Evolutionary conservation across 2,888 invertebrate species (phyloP).

Genomic region (Hanleya hanleyi): DNA sequence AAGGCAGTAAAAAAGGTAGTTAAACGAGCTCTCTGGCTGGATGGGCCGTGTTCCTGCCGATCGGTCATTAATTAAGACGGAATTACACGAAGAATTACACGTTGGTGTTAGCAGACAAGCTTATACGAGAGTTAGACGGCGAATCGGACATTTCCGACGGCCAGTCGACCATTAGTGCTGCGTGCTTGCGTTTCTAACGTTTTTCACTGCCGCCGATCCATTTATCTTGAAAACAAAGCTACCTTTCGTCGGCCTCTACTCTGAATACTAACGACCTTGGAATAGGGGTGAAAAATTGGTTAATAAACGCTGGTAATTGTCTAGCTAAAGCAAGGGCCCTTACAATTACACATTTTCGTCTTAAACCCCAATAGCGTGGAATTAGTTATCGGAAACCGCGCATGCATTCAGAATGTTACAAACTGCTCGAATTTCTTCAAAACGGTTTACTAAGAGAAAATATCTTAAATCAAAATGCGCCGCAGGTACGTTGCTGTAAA

Average conservation of each 20-base stretch:
- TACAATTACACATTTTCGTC: no score
- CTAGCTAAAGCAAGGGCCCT: neutral
- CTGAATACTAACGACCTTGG: neutral
- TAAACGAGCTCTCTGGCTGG: no score
- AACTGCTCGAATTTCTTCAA: no score
- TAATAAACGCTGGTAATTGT: slow-evolving; percentile 2
- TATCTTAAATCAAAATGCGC: no score
- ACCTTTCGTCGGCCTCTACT: neutral
- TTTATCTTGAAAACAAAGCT: no score
- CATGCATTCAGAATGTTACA: no score
- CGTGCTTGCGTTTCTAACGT: slow-evolving; percentile 3
- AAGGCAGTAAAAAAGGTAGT: no score
- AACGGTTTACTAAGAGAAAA: no score
- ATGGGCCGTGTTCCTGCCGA: neutral
- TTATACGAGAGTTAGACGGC: neutral
- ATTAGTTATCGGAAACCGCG: no score
- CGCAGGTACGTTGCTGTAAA: no score
- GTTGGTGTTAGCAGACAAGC: neutral
- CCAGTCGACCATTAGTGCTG: neutral
- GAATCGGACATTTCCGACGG: neutral
- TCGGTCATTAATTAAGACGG: slow-evolving; percentile 1
- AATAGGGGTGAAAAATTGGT: neutral
- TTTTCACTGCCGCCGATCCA: no score
- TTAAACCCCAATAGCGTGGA: no score
- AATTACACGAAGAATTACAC: neutral